phyloP scores from a whole-genome alignment of 2,113 vertebrate genomes.

The Ailurus styani region DNA sequence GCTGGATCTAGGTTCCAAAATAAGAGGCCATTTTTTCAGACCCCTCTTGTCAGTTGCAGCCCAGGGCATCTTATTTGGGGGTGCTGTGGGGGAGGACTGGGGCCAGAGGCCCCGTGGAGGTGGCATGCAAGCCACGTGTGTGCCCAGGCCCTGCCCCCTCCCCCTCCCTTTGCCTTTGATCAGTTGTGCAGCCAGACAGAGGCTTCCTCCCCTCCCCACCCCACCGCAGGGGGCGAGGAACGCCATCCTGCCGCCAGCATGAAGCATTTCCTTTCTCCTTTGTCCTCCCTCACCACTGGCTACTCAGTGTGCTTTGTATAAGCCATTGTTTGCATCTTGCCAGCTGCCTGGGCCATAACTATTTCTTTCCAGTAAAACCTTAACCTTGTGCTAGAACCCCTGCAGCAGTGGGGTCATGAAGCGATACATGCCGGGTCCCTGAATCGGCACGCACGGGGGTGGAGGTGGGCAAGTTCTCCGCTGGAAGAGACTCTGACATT shows the following conservation, averaged over 20 bases:
- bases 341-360: background rate
- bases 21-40: background rate
- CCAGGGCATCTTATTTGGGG: background rate
- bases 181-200: background rate
- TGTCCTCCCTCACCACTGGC: background rate
- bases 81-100: background rate
- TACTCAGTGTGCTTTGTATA: background rate
- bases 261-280: background rate
- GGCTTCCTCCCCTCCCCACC: fast-evolving
- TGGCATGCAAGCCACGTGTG: background rate
- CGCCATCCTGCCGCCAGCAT: background rate
- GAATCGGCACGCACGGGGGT: background rate
- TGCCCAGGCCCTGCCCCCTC: background rate
- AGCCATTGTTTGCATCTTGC: background rate
- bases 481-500: background rate
- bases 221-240: background rate
- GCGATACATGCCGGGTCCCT: background rate
- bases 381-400: background rate
- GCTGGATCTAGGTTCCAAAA: background rate
- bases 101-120: background rate
- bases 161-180: background rate
- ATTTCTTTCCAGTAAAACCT: background rate
- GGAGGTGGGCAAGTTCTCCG: background rate
- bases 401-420: background rate
- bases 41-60: background rate